Evolutionary conservation across 2,113 vertebrate species (phyloP), one percentile per base, ranked within the genome.

Genomic region (Antechinus stuartii): DNA sequence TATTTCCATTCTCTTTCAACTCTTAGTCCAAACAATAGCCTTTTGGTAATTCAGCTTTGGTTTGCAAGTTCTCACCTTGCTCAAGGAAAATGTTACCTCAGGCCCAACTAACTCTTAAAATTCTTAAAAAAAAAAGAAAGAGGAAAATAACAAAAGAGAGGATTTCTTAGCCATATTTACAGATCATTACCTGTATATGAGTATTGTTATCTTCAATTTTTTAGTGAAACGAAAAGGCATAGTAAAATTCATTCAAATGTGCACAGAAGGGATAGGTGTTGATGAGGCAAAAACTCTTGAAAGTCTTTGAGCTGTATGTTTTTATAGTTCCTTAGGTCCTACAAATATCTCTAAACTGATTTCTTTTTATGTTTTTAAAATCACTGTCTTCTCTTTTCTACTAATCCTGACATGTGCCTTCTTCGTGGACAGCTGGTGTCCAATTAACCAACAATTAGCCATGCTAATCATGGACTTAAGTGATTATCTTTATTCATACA

Each of bases 101-200:
- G 27, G 11, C 30, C 26, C 27, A 57, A 26, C 0, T 56, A 56
- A 30, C 61, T 35, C 30, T 68, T 68, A 68, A 54, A 50, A 50
- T 9, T 50, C 50, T 50, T 50, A 50, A 50, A 50, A 50, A 50
- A 50, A 50, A 9, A 50, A 50, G 92, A 30, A 94, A 92, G n/a
- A 61, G 1, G 92, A 91, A 94, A 93, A 92, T 42, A 6, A 92
- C 56, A 96, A 94, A 95, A 68, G n/a, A 12, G 23, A 96, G 94
- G 30, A 84, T 61, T 1, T 92, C 10, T 90, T 68, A 55, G 49
- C 19, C 84, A 49, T 92, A 92, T 61, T 94, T 35, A 94, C 94
- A 92, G 46, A 92, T 94, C 26, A 91, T 54, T 92, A 12, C 54
- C 5, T 30, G 76, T 54, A 8, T 91, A 96, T 89, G 89, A 91